phyloP scores from a whole-genome alignment of 2,113 vertebrate genomes.

The human region DNA sequence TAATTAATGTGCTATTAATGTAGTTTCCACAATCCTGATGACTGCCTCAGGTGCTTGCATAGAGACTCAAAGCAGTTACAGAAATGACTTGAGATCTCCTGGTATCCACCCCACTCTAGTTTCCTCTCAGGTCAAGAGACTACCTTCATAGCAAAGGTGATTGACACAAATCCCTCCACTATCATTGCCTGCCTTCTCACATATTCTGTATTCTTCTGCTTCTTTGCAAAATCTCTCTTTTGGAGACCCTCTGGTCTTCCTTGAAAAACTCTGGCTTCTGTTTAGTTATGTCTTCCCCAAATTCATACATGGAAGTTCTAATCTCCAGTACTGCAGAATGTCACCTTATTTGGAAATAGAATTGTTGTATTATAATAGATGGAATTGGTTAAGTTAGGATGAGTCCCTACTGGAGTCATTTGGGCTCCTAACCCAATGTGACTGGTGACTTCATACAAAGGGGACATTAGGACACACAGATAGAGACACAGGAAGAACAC shows the following conservation, averaged over 20 bases:
- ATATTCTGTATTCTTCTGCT: not conserved
- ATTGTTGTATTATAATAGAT: not conserved
- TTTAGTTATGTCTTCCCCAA: not conserved
- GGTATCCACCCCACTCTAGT: accelerated
- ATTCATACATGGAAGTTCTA: not conserved
- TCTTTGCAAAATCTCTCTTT: not conserved
- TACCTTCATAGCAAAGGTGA: not conserved
- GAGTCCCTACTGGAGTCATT: accelerated
- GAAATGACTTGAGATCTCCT: not conserved
- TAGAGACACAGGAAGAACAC: not conserved
- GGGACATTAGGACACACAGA: not conserved
- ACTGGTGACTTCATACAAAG: not conserved
- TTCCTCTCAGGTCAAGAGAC: not conserved
- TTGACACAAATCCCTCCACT: not conserved
- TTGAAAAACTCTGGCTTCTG: not conserved
- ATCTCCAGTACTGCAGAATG: not conserved
- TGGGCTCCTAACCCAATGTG: accelerated
- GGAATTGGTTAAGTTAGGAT: not conserved
- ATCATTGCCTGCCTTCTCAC: not conserved
- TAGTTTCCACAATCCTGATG: not conserved
- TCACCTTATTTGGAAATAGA: not conserved
- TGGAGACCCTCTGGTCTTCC: not conserved
- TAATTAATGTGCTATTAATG: not conserved
- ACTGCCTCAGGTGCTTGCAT: not conserved
- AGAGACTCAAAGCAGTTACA: not conserved